Base-by-base conservation (phyloP, 1,140 invertebrate species). In the Teleopsis dalmanni region DNA sequence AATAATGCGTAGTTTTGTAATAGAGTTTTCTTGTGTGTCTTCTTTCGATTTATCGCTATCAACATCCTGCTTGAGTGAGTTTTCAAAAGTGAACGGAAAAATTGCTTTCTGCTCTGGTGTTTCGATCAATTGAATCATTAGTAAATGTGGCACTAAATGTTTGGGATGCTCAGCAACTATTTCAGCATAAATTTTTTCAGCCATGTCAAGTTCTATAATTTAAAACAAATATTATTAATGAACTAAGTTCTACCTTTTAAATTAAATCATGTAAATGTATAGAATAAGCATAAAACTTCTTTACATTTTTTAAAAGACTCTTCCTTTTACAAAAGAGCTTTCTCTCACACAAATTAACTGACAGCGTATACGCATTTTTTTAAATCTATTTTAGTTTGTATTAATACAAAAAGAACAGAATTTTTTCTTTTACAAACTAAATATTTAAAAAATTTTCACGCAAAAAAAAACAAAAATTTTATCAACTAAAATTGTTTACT, bases 111-210 rank as follows among this genome's bases (percentile, higher is more conserved):
- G 41, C 46, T 73, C 75, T 11, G 68, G 64, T 3, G 79, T 73
- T 57, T 92, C 88, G 22, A 93, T 68, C 13, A 79, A 81, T 59
- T 86, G 82, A 27, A 95, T 72, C 70, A 88, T 84, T 4, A 88
- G 81, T 42, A 83, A 76, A 68, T 91, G 82, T 4, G 87, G 73
- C 4, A 82, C 82, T 16, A 90, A 66, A 74, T 87, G 81, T 47
- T 83, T 81, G 9, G 83, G 81, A 72, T 83, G 83, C 34, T 80
- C 76, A 35, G 77, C 72, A 36, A 78, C 67, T 31, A 94, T 61
- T 57, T 91, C 86, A 49, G 84, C 80, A 68, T 88, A 96, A 19
- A 94, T 60, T 25, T 78, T 75, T 50, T 83, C 80, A 7, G 82
- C 75, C 43, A 81, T 79, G 52, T 81, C 78, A 11, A 78, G 75